A percentile compares a stretch with the other conserved stretches of the same genome.
Evolutionary conservation across 2,113 vertebrate species (phyloP).

Genomic region (Aleadryas rufinucha): DNA sequence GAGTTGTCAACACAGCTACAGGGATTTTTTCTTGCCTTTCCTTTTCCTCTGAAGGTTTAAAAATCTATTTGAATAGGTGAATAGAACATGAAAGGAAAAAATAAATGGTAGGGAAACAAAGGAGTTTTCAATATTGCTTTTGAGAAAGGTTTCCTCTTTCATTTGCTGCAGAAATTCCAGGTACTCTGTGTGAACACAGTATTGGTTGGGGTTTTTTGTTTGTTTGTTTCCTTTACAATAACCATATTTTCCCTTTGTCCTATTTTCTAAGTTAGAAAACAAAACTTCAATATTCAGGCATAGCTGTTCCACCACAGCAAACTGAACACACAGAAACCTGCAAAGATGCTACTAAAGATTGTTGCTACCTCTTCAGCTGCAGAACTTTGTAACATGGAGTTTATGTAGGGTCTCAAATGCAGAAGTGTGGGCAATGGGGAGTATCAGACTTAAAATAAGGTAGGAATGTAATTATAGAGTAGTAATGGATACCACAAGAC

Average conservation of each 20-base stretch:
- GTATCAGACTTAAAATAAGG: conserved; percentile 19
- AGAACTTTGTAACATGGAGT: neutral
- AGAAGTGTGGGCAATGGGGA: neutral
- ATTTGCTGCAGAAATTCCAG: neutral
- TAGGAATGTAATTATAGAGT: conserved; percentile 41
- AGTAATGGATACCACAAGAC: neutral
- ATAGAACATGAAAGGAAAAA: neutral
- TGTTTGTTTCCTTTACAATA: neutral
- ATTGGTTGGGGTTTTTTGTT: neutral
- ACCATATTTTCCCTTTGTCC: neutral
- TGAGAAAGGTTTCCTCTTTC: neutral
- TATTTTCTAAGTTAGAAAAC: neutral
- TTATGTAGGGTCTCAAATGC: neutral
- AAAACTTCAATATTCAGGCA: neutral
- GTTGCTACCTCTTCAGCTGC: neutral
- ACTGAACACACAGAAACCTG: neutral
- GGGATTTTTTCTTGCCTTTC: neutral
- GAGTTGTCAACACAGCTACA: neutral
- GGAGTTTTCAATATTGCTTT: neutral
- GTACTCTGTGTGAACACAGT: neutral
- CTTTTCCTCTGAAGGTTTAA: neutral
- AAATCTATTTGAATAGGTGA: neutral
- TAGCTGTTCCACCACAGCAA: neutral
- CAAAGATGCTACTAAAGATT: neutral
- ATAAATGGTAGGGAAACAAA: neutral